These are phyloP conservation scores for Cordilura impudica DNA, from an alignment of 2,888 invertebrate species.

Conservation along the genomic window DNA sequence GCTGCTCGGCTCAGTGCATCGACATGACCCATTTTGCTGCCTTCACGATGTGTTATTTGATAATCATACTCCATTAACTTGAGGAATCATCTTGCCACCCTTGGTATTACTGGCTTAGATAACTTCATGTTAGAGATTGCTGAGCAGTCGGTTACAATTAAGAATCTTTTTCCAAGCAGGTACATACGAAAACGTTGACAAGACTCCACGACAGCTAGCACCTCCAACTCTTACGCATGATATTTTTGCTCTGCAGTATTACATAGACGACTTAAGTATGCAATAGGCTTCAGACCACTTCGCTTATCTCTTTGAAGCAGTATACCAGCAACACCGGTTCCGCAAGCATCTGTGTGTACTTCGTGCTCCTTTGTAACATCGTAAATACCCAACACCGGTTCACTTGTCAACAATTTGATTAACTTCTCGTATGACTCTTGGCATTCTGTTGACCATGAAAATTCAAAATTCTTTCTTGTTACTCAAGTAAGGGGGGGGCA, in stretches of 20 bases:
- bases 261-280: conserved; percentile 51
- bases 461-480: conserved; percentile 46
- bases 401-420: conserved; percentile 63
- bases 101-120: no score
- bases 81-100: no score
- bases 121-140: no score
- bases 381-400: conserved; percentile 54
- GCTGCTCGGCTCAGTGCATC: no score
- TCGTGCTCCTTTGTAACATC: conserved; percentile 50
- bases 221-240: conserved; percentile 49
- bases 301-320: conserved; percentile 34
- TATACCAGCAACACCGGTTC: conserved; percentile 45
- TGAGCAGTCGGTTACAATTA: no score
- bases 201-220: no score
- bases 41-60: no score
- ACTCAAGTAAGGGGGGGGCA: conserved; percentile 62
- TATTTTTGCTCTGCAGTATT: conserved; percentile 34
- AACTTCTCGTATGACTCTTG: conserved; percentile 42
- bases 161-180: no score
- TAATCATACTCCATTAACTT: no score
- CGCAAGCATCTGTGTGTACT: conserved; percentile 51
- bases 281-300: neutral
- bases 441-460: conserved; percentile 46
- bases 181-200: no score
- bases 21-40: no score